Conservation (phyloP, 2,888 invertebrate species). For the Hesperia comma region DNA sequence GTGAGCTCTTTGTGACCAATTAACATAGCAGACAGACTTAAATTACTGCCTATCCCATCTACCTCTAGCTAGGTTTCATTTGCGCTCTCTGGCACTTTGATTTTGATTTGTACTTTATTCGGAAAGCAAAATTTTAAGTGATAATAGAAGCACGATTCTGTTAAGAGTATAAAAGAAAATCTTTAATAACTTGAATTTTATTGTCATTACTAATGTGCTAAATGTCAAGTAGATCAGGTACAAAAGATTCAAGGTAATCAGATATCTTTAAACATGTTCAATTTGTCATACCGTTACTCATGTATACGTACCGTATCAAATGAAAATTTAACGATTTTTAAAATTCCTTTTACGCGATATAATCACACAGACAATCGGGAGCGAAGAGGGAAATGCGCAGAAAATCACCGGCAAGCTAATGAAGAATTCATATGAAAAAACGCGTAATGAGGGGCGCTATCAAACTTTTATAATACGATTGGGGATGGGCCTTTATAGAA, state of each 20-base stretch:
- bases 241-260: too few relatives aligned
- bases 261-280: too few relatives aligned
- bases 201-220: too few relatives aligned
- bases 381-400: slow-evolving; percentile 40
- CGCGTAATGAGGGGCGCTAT: slow-evolving; percentile 69
- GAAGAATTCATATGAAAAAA: slow-evolving; percentile 72
- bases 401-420: slow-evolving; percentile 67
- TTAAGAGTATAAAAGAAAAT: too few relatives aligned
- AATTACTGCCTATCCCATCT: slow-evolving; percentile 28
- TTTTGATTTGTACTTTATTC: not conserved
- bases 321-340: slow-evolving; percentile 17
- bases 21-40: slow-evolving; percentile 36
- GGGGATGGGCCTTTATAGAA: slow-evolving; percentile 47
- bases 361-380: slow-evolving; percentile 28
- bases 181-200: too few relatives aligned
- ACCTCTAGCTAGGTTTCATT: slow-evolving; percentile 8
- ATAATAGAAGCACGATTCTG: not conserved
- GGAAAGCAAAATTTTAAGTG: slow-evolving; percentile 3
- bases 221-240: too few relatives aligned
- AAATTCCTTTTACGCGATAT: slow-evolving; percentile 21
- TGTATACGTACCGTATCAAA: slow-evolving; percentile 3
- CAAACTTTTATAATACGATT: slow-evolving; percentile 61
- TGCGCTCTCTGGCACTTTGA: slow-evolving; percentile 1
- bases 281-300: not conserved
- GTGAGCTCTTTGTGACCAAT: slow-evolving; percentile 37